phyloP scores from a whole-genome alignment of 2,888 invertebrate species.

The Myathropa florea region DNA sequence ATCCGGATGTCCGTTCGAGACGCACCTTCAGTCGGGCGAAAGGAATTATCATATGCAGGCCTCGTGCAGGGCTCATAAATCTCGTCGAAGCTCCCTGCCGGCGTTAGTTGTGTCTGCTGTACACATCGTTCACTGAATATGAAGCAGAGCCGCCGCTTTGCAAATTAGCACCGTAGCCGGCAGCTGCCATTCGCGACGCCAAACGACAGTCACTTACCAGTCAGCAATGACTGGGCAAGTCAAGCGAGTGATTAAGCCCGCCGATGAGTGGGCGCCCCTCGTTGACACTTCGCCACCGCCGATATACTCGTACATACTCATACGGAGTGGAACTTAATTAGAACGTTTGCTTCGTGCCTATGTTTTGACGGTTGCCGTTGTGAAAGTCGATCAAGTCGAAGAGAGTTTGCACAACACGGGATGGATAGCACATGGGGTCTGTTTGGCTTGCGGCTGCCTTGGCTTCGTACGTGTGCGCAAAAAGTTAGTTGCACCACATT shows the following conservation, averaged over 20 bases:
- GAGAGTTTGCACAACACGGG: constrained; percentile 14
- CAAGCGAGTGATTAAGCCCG: background rate
- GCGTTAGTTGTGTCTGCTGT: background rate
- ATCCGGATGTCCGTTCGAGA: background rate
- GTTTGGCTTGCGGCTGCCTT: background rate
- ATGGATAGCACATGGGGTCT: background rate
- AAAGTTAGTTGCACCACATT: constrained; percentile 34
- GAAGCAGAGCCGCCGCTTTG: background rate
- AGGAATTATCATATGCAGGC: background rate
- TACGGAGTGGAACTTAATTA: constrained; percentile 35
- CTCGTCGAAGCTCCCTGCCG: background rate
- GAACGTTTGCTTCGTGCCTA: constrained; percentile 22
- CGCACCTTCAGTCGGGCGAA: background rate
- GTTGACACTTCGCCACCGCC: constrained; percentile 17
- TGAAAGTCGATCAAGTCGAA: constrained; percentile 36
- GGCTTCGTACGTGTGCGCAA: constrained; percentile 22
- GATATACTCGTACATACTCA: background rate
- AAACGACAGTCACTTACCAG: background rate
- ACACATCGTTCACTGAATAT: background rate
- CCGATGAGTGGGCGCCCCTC: constrained; percentile 27
- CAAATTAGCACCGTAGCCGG: background rate
- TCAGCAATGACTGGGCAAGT: background rate
- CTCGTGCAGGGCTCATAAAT: background rate
- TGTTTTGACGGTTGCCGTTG: background rate
- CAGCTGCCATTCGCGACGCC: background rate